These are phyloP conservation scores for Acleris literana DNA, from an alignment of 2,888 invertebrate genomes.

Conservation along the genomic window DNA sequence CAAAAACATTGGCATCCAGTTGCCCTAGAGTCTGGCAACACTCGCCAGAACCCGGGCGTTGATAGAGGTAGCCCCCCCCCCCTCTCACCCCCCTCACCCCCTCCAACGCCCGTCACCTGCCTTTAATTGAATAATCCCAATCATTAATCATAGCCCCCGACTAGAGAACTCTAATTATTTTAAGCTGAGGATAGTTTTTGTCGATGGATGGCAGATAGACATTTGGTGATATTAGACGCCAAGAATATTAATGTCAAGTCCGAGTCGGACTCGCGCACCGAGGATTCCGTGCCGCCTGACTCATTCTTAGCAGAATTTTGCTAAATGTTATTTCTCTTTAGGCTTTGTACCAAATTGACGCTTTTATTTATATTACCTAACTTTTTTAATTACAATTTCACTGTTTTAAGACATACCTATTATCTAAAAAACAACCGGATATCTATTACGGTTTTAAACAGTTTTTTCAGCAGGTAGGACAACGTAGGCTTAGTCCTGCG, in stretches of 20 bases:
- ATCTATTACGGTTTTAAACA: too few species aligned
- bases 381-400: too few species aligned
- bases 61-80: slow-evolving; percentile 52
- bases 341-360: too few species aligned
- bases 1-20: background rate
- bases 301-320: too few species aligned
- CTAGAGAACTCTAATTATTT: slow-evolving; percentile 80
- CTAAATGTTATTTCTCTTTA: too few species aligned
- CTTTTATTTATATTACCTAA: too few species aligned
- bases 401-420: too few species aligned
- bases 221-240: background rate
- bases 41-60: slow-evolving; percentile 54
- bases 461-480: too few species aligned
- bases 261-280: background rate
- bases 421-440: too few species aligned
- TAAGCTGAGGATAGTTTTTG: slow-evolving; percentile 49
- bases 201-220: slow-evolving; percentile 43
- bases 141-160: slow-evolving; percentile 81
- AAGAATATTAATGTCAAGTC: background rate
- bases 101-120: slow-evolving; percentile 66
- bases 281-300: too few species aligned
- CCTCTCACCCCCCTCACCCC: slow-evolving; percentile 32
- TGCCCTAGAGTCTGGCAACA: slow-evolving; percentile 16
- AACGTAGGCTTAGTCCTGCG: too few species aligned
- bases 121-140: slow-evolving; percentile 83